Percentiles rank a stretch among this genome's conserved stretches.
These are phyloP conservation scores for Quadriops clusia DNA, from an alignment of 2,888 invertebrate species.

Conservation along the genomic window DNA sequence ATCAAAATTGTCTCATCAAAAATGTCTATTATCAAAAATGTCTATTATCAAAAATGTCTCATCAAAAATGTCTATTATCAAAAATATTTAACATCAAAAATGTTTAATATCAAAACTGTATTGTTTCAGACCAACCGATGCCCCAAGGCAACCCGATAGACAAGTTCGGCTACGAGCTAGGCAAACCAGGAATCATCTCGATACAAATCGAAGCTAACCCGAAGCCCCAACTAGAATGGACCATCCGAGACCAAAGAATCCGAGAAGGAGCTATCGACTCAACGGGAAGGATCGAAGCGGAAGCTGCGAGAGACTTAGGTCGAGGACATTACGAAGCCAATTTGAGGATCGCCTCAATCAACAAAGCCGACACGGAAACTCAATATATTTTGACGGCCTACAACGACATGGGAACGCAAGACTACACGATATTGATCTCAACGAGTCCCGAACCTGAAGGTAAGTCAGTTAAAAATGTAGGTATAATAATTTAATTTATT, in stretches of 20 bases:
- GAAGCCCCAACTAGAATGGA: constrained; percentile 57
- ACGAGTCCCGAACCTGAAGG: constrained; percentile 49
- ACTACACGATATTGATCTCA: constrained; percentile 57
- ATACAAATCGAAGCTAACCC: constrained; percentile 66
- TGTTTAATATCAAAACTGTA: constrained; percentile 6
- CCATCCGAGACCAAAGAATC: constrained; percentile 44
- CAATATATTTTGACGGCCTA: constrained; percentile 54
- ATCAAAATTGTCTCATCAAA: no score
- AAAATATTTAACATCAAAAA: neutral
- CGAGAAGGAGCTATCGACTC: constrained; percentile 40
- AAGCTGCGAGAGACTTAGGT: constrained; percentile 41
- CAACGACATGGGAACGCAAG: constrained; percentile 55
- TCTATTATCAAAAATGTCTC: no score
- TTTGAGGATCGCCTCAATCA: constrained; percentile 52
- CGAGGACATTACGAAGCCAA: constrained; percentile 56
- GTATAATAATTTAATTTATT: constrained; percentile 4
- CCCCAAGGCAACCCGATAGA: constrained; percentile 46
- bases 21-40: no score
- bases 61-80: neutral
- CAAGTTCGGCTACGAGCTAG: constrained; percentile 63
- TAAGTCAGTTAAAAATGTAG: constrained; percentile 24
- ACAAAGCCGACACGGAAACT: constrained; percentile 64
- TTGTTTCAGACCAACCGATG: constrained; percentile 50
- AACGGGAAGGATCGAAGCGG: constrained; percentile 39
- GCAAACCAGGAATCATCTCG: constrained; percentile 57